Evolutionary conservation across 2,888 invertebrate genomes (phyloP).

Genomic region (Byasa hedistus): DNA sequence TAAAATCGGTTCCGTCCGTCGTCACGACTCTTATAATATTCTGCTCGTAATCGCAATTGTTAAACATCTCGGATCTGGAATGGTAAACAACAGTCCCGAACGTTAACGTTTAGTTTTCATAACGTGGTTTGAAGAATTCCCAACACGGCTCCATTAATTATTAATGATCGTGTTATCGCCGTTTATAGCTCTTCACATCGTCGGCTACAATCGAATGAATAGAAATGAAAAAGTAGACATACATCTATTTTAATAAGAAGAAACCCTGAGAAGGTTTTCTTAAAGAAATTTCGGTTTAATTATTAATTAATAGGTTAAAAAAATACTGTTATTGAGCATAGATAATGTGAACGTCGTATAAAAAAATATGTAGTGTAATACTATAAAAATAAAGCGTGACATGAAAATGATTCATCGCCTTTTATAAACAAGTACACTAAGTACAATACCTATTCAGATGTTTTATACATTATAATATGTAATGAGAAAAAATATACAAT

Average conservation of each 20-base stretch:
- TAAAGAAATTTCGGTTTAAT: too few relatives aligned
- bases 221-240: background rate
- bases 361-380: background rate
- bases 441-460: background rate
- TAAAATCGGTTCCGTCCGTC: conserved; percentile 20
- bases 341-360: too few relatives aligned
- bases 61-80: conserved; percentile 34
- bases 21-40: conserved; percentile 40
- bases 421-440: background rate
- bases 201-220: background rate
- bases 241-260: background rate
- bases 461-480: background rate
- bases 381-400: background rate
- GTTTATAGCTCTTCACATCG: background rate
- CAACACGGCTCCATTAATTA: background rate
- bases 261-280: too few relatives aligned
- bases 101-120: background rate
- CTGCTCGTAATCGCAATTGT: conserved; percentile 36
- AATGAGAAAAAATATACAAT: too few relatives aligned
- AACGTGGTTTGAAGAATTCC: background rate
- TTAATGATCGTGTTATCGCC: conserved; percentile 3
- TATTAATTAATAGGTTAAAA: too few relatives aligned
- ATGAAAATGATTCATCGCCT: background rate
- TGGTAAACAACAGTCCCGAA: conserved; percentile 33
- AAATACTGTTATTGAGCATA: too few relatives aligned